These are phyloP conservation scores for Polypedilum pembai DNA, from an alignment of 1,140 invertebrate genomes.

Conservation along the genomic window DNA sequence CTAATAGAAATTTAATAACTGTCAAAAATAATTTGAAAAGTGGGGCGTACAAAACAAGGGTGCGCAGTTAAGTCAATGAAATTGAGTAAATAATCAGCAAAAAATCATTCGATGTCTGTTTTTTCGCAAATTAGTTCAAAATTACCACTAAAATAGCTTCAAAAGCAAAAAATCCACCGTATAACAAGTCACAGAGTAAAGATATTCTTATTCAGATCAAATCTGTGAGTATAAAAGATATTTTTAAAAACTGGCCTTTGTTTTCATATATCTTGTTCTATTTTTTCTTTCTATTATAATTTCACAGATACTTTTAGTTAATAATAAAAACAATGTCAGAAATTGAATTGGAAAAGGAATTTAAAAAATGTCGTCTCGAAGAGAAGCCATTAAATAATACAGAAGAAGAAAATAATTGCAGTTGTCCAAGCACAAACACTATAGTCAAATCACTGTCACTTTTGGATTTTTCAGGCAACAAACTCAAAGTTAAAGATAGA, in stretches of 20 bases:
- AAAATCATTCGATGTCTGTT: background rate
- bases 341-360: constrained; percentile 18
- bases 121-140: background rate
- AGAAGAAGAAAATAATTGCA: background rate
- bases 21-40: background rate
- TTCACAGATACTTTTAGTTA: background rate
- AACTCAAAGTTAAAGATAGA: background rate
- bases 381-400: background rate
- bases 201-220: background rate
- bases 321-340: background rate
- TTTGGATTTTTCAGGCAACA: background rate
- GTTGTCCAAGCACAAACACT: background rate
- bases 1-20: constrained; percentile 46
- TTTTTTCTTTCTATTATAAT: background rate
- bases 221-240: background rate
- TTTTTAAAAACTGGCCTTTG: background rate
- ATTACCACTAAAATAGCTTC: background rate
- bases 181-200: background rate
- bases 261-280: constrained; percentile 5
- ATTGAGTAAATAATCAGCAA: background rate
- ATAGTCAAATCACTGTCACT: background rate
- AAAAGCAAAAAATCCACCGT: background rate
- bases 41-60: no score
- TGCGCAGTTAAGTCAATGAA: background rate
- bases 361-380: background rate